Base-by-base conservation (phyloP, 2,888 invertebrate genomes). In the Prosopocoilus inquinatus region DNA sequence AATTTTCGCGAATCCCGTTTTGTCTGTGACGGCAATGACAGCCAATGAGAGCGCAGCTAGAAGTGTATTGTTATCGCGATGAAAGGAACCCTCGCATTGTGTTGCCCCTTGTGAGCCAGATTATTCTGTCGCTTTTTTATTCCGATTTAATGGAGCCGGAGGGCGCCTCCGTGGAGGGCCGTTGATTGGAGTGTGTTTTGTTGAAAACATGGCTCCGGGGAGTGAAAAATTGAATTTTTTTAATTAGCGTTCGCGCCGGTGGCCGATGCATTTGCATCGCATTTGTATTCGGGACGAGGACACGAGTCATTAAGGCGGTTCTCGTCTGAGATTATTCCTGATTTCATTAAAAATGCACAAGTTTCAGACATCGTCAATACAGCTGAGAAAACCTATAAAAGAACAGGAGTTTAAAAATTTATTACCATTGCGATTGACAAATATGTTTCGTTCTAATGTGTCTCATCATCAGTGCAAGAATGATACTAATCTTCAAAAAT, bases 61-160 rank as follows among this genome's bases (percentile, higher is more conserved):
- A 61, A 57, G 49, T 67, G 69, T 70, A 70, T 72, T 71, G 70
- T 70, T 69, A 68, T 68, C 64, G 63, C 61, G 61, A 69, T 70
- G 70, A 70, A 70, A 69, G 63, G 68, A 62, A 60, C 65, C 66
- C 68, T 67, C 65, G 64, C 63, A 67, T 67, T 69, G 66, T 70
- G 60, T 64, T 16, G 66, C 65, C 67, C 65, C 66, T 69, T 69
- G 70, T 68, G 64, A 68, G 64, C 67, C 68, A 67, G 70, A 72
- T 72, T 72, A 71, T 70, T 69, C 68, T 54, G 64, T 62, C 63
- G 69, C 63, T 67, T 68, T 70, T 71, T 70, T 67, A 68, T 67
- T 68, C 67, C 67, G 61, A 64, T 67, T 69, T 70, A 71, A 70
- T 69, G 70, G 68, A 66, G 64, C 64, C 59, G 59, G 63, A 61